Base-by-base conservation (phyloP, 1,140 invertebrate genomes). In the Chymomyza costata region DNA sequence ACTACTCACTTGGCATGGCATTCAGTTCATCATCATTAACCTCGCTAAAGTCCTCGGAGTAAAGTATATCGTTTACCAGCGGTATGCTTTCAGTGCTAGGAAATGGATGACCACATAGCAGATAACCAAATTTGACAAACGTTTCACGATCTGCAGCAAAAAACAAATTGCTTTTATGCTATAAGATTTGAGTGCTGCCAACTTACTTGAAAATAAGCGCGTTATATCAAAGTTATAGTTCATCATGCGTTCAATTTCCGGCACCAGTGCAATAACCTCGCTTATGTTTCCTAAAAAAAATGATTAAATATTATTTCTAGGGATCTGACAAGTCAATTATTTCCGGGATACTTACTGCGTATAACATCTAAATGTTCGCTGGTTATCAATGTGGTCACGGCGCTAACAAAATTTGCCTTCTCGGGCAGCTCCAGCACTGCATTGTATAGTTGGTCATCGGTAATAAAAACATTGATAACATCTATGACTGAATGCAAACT, bases 41-140 rank as follows among this genome's bases (percentile, higher is more conserved):
- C 16, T 81, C 82, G 35, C 86, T 87, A 15, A 87, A 87, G 55
- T 91, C 90, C 46, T 88, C 82, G 0, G 88, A 81, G 34, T 86
- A 86, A 0, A 88, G 68, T 7, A 91, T 87, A 14, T 87, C 84
- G 47, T 86, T 87, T 41, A 85, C 70, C 48, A 83, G 38, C 0
- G 84, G 82, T 40, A 85, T 86, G 30, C 73, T 74, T 10, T 85
- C 74, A 6, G 74, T 84, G 50, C 55, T 71, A 14, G 84, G 78
- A 59, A 91, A 86, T 1, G 88, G 86, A 65, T 88, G 88, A 0
- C 90, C 90, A 50, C 91, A 92, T 8, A 91, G 50, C 76, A 91
- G 82, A 32, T 87, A 86, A 13, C 90, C 90, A 1, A 87, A 85
- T 19, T 89, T 87, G 0, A 87, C 78, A 14, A 86, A 86, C 0